Conservation (phyloP, 2,113 vertebrate genomes). For the Orthonyx spaldingii region DNA sequence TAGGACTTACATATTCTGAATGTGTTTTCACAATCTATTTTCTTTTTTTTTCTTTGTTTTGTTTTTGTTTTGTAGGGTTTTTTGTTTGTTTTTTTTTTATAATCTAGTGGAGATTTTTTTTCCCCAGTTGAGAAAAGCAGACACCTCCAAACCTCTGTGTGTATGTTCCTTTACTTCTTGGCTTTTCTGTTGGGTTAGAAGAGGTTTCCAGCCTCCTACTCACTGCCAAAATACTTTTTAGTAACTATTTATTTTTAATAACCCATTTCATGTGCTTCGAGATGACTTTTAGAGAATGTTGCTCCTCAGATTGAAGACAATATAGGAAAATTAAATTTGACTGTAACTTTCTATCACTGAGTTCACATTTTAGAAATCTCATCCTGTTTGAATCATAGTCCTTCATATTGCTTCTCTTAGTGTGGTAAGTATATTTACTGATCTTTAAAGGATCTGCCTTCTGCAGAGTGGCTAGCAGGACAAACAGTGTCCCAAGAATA, state of each 20-base stretch:
- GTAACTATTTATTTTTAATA: not conserved
- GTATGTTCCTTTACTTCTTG: not conserved
- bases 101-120: not conserved
- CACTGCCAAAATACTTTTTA: not conserved
- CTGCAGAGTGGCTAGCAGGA: not conserved
- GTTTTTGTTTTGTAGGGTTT: fast-evolving
- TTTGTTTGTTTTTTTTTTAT: not conserved
- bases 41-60: not conserved
- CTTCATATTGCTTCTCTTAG: not conserved
- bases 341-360: not conserved
- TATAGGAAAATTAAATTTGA: not conserved
- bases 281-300: not conserved
- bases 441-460: not conserved
- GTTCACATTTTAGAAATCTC: not conserved
- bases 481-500: not conserved
- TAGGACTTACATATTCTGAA: not conserved
- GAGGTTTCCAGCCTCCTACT: not conserved
- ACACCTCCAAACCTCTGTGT: not conserved
- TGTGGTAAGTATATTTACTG: not conserved
- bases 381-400: not conserved
- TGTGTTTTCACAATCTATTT: not conserved
- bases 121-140: not conserved
- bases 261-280: not conserved
- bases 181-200: not conserved
- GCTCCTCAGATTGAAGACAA: not conserved